A percentile compares a stretch with the other conserved stretches of the same genome.
phyloP scores from a whole-genome alignment of 2,888 invertebrate species.

The Yponomeuta plumbellus region DNA sequence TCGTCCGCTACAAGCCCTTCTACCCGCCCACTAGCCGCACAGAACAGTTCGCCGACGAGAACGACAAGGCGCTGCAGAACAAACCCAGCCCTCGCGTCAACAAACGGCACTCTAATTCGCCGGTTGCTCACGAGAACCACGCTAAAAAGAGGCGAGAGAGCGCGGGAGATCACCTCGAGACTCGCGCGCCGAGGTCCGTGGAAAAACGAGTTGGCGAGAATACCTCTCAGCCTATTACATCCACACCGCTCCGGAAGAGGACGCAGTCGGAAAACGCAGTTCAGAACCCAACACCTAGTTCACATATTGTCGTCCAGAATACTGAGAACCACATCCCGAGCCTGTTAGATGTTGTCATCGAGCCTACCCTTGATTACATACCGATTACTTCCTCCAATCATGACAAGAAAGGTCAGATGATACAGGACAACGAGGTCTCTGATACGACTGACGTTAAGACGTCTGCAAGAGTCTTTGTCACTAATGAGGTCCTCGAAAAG shows the following conservation, averaged over 20 bases:
- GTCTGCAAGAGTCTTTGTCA: slow-evolving; percentile 69
- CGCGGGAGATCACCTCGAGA: slow-evolving; percentile 32
- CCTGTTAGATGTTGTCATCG: no score
- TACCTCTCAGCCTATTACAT: background rate
- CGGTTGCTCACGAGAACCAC: slow-evolving; percentile 47
- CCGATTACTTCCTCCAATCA: slow-evolving; percentile 48
- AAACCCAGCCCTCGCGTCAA: slow-evolving; percentile 30
- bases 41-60: background rate
- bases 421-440: slow-evolving; percentile 67
- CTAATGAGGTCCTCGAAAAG: slow-evolving; percentile 61
- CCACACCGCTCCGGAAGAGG: background rate
- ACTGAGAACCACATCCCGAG: background rate
- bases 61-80: slow-evolving; percentile 20
- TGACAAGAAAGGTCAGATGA: slow-evolving; percentile 58
- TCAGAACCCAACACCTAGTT: background rate
- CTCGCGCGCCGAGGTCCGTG: background rate
- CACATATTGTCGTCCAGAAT: slow-evolving; percentile 24
- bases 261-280: slow-evolving; percentile 1
- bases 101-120: slow-evolving; percentile 62
- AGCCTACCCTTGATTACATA: slow-evolving; percentile 39
- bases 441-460: slow-evolving; percentile 59
- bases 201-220: slow-evolving; percentile 22
- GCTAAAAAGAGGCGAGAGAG: slow-evolving; percentile 45
- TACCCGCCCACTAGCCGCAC: slow-evolving; percentile 24
- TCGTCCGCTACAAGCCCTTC: slow-evolving; percentile 48